Base-by-base conservation (phyloP, 2,113 vertebrate species). In the Marmota flaviventris region DNA sequence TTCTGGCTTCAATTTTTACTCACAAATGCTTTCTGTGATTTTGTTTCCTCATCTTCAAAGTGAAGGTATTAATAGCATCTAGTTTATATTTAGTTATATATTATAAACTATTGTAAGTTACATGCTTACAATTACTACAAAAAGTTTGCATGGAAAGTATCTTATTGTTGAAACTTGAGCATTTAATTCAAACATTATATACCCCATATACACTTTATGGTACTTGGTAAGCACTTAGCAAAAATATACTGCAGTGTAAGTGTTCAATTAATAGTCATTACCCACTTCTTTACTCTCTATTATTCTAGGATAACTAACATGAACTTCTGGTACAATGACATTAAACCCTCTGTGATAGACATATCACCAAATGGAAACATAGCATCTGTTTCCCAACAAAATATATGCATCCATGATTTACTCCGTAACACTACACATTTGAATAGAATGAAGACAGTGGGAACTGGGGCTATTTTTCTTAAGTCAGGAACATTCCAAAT, bases 401-500 rank as follows among this genome's bases (percentile, higher is more conserved):
- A 84, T 63, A 82, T 56, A 11, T 56, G 12, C 1, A 58, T 78
- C 34, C 37, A 87, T 14, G 78, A 6, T 94, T 87, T 85, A 4
- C 4, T 83, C 42, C 22, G 32, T 93, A 77, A 42, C 1, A 72
- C n/a, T 56, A 86, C 65, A 78, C 11, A 58, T 29, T 56, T 48
- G 12, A 63, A 16, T 85, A 16, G 48, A 51, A 90, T 27, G 13
- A 93, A 86, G 53, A 79, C 2, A 48, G 32, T 89, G 4, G 17
- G 72, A 97, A 92, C 4, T n/a, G 90, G 93, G 27, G 4, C 2
- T 65, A 76, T 91, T 72, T 89, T 88, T 27, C 20, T 27, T 70
- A 51, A 84, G 76, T 85, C 5, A 77, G 42, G 85, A 82, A 18
- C 11, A 65, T 95, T 96, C 37, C 51, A 91, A 95, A 77, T 84